A percentile compares a stretch with the other conserved stretches of the same genome.
Evolutionary conservation across 1,140 invertebrate genomes (phyloP).

Genomic region (Drosophila mojavensis): DNA sequence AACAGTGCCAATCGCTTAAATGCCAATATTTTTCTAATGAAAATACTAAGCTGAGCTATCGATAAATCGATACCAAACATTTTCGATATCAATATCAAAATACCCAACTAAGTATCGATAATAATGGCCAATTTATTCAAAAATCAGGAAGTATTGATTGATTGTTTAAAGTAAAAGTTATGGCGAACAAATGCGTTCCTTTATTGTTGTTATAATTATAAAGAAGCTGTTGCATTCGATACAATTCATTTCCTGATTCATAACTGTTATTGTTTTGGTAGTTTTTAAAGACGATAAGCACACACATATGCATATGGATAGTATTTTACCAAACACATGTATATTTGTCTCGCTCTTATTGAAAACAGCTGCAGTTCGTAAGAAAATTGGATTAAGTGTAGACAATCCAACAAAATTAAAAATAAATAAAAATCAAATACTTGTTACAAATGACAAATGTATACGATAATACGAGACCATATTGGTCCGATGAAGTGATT

Average conservation of each 20-base stretch:
- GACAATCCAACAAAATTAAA: slow-evolving; percentile 4
- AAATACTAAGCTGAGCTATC: not conserved
- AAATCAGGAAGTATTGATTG: not conserved
- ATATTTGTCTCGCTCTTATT: slow-evolving; percentile 23
- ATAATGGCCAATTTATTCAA: not conserved
- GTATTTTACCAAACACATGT: slow-evolving; percentile 40
- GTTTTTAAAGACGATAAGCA: slow-evolving; percentile 9
- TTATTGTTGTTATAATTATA: no score
- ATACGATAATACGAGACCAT: slow-evolving; percentile 27
- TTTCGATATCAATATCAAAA: not conserved
- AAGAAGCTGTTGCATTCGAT: no score
- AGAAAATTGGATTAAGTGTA: slow-evolving; percentile 40
- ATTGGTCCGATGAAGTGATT: slow-evolving; percentile 42
- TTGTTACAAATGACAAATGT: slow-evolving; percentile 23
- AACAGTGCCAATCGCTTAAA: not conserved
- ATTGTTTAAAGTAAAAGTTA: no score
- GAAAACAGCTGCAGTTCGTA: slow-evolving; percentile 25
- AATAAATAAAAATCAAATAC: not conserved
- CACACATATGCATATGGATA: slow-evolving; percentile 10
- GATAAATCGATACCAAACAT: no score
- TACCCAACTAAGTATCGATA: not conserved
- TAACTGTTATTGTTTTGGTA: slow-evolving; percentile 10
- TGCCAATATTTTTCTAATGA: not conserved
- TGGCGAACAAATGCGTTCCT: no score
- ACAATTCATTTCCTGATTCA: not conserved